Evolutionary conservation across 2,888 invertebrate species (phyloP), one percentile per base, ranked within the genome.

Genomic region (Apomyelois bistriatella): DNA sequence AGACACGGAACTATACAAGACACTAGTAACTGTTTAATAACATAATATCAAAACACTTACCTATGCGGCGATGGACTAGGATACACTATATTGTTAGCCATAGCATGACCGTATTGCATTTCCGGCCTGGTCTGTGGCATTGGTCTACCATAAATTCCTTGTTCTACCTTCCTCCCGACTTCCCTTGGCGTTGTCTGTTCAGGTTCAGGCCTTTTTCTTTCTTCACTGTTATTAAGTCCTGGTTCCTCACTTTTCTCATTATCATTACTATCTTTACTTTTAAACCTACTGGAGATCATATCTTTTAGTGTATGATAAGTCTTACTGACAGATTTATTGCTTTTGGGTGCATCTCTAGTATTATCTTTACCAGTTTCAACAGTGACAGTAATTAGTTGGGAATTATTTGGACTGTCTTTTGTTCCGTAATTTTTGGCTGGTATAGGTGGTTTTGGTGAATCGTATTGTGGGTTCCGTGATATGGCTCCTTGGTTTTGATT

Each of bases 301-400:
- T 95, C 95, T 88, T 95, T 95, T 58, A 96, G 92, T 3, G 95
- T 95, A 75, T 96, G 94, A 72, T 95, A 95, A 0, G 95, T 95
- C 81, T 95, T 94, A 43, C 94, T 93, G 55, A 95, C 93, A n/a
- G 94, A 93, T 75, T 94, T 93, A 46, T 90, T 85, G 53, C 86
- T 91, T 75, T 92, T 92, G 0, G 87, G 91, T 0, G 91, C 87
- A 63, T 92, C 92, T 69, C 89, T 88, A 12, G 89, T 90, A 37
- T 79, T 90, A 52, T 93, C 92, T 71, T 92, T 93, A 1, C 87
- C 91, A 17, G 91, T 90, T 80, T 93, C 93, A 3, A 92, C 92
- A 10, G 92, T 91, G 5, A 93, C 92, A 49, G 92, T 87, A 40
- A 92, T 90, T 35, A 87, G 78, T 64, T 91, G 91, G 0, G 87